These are phyloP conservation scores for Rhombomys opimus DNA, from an alignment of 2,113 vertebrate species.

Conservation along the genomic window DNA sequence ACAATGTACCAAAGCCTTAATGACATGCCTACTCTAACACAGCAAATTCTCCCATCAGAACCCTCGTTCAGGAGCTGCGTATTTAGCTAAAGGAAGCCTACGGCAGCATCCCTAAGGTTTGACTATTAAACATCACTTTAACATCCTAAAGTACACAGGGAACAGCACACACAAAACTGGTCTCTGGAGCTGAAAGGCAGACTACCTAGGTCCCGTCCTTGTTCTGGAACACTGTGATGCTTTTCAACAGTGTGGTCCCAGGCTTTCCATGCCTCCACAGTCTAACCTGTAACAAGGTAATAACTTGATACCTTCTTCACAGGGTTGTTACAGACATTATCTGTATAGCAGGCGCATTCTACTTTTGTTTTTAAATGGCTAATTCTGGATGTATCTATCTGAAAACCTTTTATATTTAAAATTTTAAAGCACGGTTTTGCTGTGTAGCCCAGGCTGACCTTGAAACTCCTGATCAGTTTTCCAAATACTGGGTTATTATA, in stretches of 20 bases:
- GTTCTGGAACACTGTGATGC: neutral
- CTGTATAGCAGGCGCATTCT: neutral
- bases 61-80: neutral
- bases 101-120: neutral
- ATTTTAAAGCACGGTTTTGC: neutral
- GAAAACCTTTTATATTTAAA: neutral
- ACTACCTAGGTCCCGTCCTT: too few species aligned
- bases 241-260: neutral
- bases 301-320: neutral
- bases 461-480: neutral
- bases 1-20: neutral
- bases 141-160: neutral
- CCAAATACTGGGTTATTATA: neutral
- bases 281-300: neutral
- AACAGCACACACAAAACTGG: neutral
- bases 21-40: neutral
- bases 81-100: conserved; percentile 2
- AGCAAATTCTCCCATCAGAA: neutral
- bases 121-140: conserved; percentile 13
- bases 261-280: neutral
- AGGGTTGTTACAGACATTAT: neutral
- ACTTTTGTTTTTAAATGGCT: neutral
- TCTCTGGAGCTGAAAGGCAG: neutral
- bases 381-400: neutral
- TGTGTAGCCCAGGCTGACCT: neutral